Percentiles rank a stretch among this genome's conserved stretches.
These are phyloP conservation scores for Melanotaenia pygmaea DNA, from an alignment of 2,797 vertebrate genomes.

Conservation along the genomic window DNA sequence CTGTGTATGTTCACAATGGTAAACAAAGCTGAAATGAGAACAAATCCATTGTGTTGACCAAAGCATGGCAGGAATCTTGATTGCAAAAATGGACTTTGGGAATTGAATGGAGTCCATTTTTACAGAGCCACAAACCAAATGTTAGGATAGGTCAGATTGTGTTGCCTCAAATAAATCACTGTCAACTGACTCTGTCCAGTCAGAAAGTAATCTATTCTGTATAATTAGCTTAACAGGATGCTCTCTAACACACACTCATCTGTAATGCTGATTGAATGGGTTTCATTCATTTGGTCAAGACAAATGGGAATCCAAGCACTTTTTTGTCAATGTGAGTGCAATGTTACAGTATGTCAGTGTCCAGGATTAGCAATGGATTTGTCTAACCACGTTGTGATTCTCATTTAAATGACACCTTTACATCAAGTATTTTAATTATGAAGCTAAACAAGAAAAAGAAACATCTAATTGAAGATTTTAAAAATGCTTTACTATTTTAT, in stretches of 20 bases:
- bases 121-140: conserved; percentile 53
- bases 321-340: conserved; percentile 37
- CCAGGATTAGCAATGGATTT: conserved; percentile 9
- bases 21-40: conserved; percentile 22
- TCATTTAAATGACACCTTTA: conserved; percentile 13
- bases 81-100: conserved; percentile 40
- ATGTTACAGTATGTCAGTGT: conserved; percentile 1
- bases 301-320: conserved; percentile 48
- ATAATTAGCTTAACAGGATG: conserved; percentile 67
- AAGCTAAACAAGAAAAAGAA: not conserved
- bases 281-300: conserved; percentile 54
- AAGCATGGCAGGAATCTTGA: conserved; percentile 38
- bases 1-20: conserved; percentile 17
- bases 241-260: conserved; percentile 36
- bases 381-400: conserved; percentile 11
- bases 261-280: conserved; percentile 52
- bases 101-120: conserved; percentile 47
- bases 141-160: conserved; percentile 50
- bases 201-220: conserved; percentile 58
- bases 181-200: conserved; percentile 55
- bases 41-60: conserved; percentile 27
- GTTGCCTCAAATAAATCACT: conserved; percentile 60
- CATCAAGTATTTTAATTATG: not conserved
- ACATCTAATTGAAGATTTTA: not conserved
- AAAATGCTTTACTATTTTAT: no score